Percentiles rank a stretch among this genome's conserved stretches.
These are phyloP conservation scores for Leptopterna dolabrata DNA, from an alignment of 2,888 invertebrate species.

Conservation along the genomic window DNA sequence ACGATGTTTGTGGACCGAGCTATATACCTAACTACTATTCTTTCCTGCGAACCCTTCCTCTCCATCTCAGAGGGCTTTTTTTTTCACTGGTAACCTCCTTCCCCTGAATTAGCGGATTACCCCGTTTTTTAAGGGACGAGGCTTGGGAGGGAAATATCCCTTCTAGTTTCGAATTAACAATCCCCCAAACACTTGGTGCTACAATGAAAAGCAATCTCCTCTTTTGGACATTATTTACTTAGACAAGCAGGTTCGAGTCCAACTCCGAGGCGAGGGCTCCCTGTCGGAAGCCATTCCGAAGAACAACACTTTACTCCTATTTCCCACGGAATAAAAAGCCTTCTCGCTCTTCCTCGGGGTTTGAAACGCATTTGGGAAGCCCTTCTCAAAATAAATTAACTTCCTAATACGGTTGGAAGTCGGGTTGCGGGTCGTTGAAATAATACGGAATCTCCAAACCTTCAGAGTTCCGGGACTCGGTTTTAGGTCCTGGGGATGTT, in stretches of 20 bases:
- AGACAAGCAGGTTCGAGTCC: slow-evolving; percentile 6
- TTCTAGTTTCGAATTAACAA: slow-evolving; percentile 29
- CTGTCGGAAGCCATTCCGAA: not conserved
- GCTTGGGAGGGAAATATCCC: not conserved
- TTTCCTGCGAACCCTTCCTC: not conserved
- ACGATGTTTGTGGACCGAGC: not conserved
- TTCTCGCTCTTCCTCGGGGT: not conserved
- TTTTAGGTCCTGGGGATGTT: not conserved
- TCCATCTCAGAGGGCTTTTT: not conserved
- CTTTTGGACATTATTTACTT: slow-evolving; percentile 23
- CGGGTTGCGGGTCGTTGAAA: not conserved
- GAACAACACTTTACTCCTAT: not conserved
- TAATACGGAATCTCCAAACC: not conserved
- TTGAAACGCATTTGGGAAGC: slow-evolving; percentile 3
- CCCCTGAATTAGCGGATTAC: slow-evolving; percentile 11
- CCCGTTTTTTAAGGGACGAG: not conserved
- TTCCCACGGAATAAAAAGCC: not conserved
- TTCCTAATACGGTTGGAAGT: not conserved
- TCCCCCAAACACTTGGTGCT: slow-evolving; percentile 17
- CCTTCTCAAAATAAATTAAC: slow-evolving; percentile 19
- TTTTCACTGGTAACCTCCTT: not conserved
- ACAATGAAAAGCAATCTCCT: slow-evolving; percentile 26
- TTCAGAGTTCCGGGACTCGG: not conserved
- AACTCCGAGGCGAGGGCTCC: slow-evolving; percentile 1
- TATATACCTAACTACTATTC: not conserved